phyloP scores from a whole-genome alignment of 2,888 invertebrate species.

The Caenorhabditis sp. region DNA sequence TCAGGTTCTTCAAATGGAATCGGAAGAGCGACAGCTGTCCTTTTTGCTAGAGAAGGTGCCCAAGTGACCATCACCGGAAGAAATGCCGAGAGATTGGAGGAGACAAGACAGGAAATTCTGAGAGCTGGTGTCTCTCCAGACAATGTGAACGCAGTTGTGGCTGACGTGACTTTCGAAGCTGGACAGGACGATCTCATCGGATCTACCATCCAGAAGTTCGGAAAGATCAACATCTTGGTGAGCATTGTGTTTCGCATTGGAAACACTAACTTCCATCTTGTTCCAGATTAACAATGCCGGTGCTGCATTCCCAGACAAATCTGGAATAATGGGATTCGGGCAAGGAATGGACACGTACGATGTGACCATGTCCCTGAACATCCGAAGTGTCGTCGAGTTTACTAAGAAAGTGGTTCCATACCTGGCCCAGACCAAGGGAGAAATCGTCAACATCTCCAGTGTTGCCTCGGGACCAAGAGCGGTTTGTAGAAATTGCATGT shows the following conservation, averaged over 20 bases:
- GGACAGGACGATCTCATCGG: conserved; percentile 33
- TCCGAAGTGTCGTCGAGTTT: conserved; percentile 40
- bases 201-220: conserved; percentile 35
- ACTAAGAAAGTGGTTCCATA: conserved; percentile 52
- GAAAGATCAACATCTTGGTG: conserved; percentile 46
- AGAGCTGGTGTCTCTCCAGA: conserved; percentile 16
- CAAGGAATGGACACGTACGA: conserved; percentile 28
- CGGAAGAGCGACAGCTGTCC: conserved; percentile 33
- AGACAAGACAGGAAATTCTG: conserved; percentile 36
- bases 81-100: conserved; percentile 39
- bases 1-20: conserved; percentile 56
- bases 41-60: conserved; percentile 39
- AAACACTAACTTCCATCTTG: too few relatives aligned
- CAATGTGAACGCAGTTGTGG: conserved; percentile 30
- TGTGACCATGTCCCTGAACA: conserved; percentile 12
- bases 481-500: conserved; percentile 7
- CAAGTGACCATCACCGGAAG: conserved; percentile 51
- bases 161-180: conserved; percentile 29
- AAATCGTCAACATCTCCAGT: conserved; percentile 59
- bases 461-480: conserved; percentile 33
- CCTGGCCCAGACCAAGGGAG: conserved; percentile 56
- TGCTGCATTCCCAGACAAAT: conserved; percentile 16
- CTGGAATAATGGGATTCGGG: conserved; percentile 18
- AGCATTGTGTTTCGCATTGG: not conserved
- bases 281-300: conserved; percentile 45